phyloP scores from a whole-genome alignment of 1,140 invertebrate genomes.

The Drosophila arizonae region DNA sequence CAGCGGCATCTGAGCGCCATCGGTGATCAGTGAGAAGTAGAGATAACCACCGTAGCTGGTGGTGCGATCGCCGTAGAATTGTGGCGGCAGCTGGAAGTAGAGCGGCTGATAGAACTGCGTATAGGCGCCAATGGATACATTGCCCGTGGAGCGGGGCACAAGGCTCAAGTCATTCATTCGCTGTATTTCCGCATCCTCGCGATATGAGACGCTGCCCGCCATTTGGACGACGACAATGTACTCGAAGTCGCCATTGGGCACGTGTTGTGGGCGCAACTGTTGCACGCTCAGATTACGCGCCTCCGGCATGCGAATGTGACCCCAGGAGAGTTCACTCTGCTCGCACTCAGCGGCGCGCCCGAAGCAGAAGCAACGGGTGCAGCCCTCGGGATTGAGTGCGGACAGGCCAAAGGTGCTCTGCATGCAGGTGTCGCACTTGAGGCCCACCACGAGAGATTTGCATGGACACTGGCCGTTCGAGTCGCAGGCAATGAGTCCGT shows the following conservation, averaged over 20 bases:
- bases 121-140: conserved; percentile 87
- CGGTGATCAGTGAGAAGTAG: conserved; percentile 89
- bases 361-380: conserved; percentile 95
- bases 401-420: conserved; percentile 92
- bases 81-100: conserved; percentile 92
- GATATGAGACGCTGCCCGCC: conserved; percentile 61
- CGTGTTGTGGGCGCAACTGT: conserved; percentile 64
- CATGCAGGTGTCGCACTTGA: conserved; percentile 92
- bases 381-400: conserved; percentile 89
- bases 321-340: conserved; percentile 90
- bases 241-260: conserved; percentile 66
- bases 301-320: conserved; percentile 86
- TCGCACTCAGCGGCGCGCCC: conserved; percentile 89
- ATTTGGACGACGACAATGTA: conserved; percentile 81
- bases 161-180: conserved; percentile 84
- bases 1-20: conserved; percentile 86
- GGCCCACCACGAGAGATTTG: conserved; percentile 87
- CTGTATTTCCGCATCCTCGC: conserved; percentile 79
- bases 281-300: conserved; percentile 85
- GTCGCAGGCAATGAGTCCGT: conserved; percentile 89
- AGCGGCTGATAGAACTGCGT: conserved; percentile 89
- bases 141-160: conserved; percentile 83
- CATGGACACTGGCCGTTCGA: conserved; percentile 93
- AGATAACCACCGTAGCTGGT: conserved; percentile 96
- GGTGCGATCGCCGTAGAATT: conserved; percentile 94